A percentile compares a stretch with the other conserved stretches of the same genome.
Conservation (phyloP, 2,797 vertebrate genomes). For the Sebastolobus altivelis region DNA sequence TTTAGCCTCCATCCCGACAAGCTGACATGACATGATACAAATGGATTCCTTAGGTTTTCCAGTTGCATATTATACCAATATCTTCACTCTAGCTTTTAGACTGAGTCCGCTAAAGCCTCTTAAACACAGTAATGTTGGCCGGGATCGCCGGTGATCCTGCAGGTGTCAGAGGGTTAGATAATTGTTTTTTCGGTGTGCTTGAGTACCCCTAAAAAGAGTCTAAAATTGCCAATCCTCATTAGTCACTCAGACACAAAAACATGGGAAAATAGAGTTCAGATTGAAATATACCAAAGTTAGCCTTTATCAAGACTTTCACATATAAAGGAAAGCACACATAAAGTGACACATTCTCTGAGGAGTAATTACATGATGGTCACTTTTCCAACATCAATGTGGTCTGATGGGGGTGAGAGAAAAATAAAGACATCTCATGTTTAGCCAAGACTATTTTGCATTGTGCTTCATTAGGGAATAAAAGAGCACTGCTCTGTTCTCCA, state of each 20-base stretch:
- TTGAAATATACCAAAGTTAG: background rate
- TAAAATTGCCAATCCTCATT: background rate
- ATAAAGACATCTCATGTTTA: background rate
- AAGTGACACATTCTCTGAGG: background rate
- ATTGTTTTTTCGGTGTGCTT: no score
- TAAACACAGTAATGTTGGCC: no score
- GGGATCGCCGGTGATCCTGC: no score
- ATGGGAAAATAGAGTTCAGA: background rate
- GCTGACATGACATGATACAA: no score
- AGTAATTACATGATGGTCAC: background rate
- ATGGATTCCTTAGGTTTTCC: no score
- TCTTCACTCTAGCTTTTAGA: no score
- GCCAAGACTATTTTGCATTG: background rate
- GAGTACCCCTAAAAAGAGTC: no score
- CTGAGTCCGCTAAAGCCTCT: no score
- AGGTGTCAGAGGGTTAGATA: no score
- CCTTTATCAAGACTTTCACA: background rate
- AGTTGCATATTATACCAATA: no score
- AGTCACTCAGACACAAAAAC: background rate
- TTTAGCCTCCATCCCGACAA: no score
- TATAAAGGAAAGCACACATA: background rate
- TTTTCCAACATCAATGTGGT: background rate
- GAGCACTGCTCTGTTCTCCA: background rate
- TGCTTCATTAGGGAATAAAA: constrained; percentile 17
- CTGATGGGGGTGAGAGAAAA: background rate